phyloP scores from a whole-genome alignment of 2,888 invertebrate genomes.

The Nebria salina region DNA sequence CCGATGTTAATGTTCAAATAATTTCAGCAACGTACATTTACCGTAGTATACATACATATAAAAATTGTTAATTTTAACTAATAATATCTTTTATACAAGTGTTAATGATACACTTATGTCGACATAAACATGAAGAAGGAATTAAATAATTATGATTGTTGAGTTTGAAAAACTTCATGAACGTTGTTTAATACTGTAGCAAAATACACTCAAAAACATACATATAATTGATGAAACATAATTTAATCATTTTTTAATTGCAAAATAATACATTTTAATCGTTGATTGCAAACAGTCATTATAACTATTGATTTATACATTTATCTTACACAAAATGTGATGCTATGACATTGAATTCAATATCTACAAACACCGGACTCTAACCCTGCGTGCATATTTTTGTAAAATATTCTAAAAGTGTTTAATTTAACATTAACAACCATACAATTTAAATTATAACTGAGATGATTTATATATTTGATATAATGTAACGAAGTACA shows the following conservation, averaged over 20 bases:
- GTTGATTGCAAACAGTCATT: background rate
- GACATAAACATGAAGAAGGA: background rate
- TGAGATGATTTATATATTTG: too few species aligned
- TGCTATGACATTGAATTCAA: background rate
- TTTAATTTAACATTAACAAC: background rate
- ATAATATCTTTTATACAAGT: too few species aligned
- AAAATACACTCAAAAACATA: background rate
- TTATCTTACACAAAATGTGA: background rate
- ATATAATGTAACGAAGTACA: too few species aligned
- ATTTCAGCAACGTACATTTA: too few species aligned
- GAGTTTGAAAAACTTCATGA: background rate
- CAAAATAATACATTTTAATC: slow-evolving; percentile 1
- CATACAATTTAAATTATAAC: too few species aligned
- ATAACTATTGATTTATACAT: background rate
- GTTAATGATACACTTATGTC: background rate
- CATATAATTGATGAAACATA: background rate
- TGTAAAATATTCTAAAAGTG: background rate
- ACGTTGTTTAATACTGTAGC: background rate
- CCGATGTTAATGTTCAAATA: too few species aligned
- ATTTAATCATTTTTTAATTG: background rate
- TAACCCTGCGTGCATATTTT: background rate
- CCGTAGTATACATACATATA: too few species aligned
- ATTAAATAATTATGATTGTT: background rate
- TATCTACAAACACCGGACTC: background rate
- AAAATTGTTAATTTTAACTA: too few species aligned